These are phyloP conservation scores for Heliconius aoede DNA, from an alignment of 2,888 invertebrate genomes.

Conservation along the genomic window DNA sequence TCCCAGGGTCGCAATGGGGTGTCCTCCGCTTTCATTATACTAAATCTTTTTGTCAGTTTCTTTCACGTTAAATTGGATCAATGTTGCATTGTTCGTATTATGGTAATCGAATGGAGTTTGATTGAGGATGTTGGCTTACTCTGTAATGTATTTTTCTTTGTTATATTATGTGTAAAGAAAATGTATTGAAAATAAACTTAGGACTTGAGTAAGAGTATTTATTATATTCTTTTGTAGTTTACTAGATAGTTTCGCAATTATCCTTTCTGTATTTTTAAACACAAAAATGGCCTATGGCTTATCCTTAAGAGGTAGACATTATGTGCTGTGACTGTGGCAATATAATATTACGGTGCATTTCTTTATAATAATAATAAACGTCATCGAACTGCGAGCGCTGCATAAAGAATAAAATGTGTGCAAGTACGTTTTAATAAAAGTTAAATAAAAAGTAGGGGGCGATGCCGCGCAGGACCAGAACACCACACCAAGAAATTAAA, in stretches of 20 bases:
- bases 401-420: no score
- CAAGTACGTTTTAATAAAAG: no score
- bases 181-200: background rate
- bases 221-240: background rate
- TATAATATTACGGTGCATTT: no score
- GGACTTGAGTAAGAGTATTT: background rate
- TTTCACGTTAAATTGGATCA: constrained; percentile 75
- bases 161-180: constrained; percentile 16
- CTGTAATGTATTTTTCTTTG: constrained; percentile 14
- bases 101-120: constrained; percentile 69
- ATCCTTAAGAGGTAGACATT: no score
- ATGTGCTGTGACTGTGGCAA: no score
- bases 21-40: constrained; percentile 69
- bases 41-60: constrained; percentile 73
- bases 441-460: no score
- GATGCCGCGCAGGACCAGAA: no score
- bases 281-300: no score
- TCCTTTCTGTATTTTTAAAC: no score
- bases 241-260: background rate
- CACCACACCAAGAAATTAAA: no score
- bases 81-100: constrained; percentile 70
- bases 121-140: constrained; percentile 47
- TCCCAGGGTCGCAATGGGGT: constrained; percentile 70
- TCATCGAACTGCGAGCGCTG: no score
- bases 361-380: no score